Evolutionary conservation across 2,888 invertebrate genomes (phyloP).

Genomic region (Idaea aversata): DNA sequence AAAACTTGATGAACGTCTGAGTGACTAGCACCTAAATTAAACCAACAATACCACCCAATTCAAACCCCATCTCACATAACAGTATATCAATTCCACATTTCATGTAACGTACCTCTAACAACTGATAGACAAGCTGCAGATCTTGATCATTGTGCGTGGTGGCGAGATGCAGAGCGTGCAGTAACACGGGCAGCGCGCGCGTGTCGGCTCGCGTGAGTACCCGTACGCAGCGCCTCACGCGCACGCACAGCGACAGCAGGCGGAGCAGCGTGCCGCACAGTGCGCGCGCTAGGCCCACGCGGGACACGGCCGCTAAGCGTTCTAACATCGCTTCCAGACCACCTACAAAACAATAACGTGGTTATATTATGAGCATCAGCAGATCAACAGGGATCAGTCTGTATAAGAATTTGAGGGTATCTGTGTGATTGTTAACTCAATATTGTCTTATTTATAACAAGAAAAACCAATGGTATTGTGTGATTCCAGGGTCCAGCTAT

Average conservation of each 20-base stretch:
- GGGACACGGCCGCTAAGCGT: conserved; percentile 91
- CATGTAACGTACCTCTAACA: conserved; percentile 83
- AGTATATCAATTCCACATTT: background rate
- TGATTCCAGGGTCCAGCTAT: no score
- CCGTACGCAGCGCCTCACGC: conserved; percentile 93
- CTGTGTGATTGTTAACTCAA: no score
- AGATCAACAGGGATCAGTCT: background rate
- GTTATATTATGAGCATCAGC: background rate
- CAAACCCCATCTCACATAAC: background rate
- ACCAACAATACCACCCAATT: background rate
- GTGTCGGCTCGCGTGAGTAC: conserved; percentile 92
- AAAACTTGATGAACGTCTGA: no score
- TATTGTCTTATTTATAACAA: no score
- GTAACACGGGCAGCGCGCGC: conserved; percentile 89
- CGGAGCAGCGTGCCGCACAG: conserved; percentile 94
- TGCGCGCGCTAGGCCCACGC: conserved; percentile 92
- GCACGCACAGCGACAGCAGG: conserved; percentile 93
- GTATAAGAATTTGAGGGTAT: no score
- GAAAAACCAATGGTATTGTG: no score
- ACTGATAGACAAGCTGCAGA: conserved; percentile 90
- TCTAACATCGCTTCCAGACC: conserved; percentile 89
- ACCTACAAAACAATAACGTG: conserved; percentile 52
- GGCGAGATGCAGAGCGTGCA: conserved; percentile 90
- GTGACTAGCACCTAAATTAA: background rate
- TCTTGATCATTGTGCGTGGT: conserved; percentile 81